phyloP scores from a whole-genome alignment of 2,113 vertebrate species.

The Chelonoidis abingdonii region DNA sequence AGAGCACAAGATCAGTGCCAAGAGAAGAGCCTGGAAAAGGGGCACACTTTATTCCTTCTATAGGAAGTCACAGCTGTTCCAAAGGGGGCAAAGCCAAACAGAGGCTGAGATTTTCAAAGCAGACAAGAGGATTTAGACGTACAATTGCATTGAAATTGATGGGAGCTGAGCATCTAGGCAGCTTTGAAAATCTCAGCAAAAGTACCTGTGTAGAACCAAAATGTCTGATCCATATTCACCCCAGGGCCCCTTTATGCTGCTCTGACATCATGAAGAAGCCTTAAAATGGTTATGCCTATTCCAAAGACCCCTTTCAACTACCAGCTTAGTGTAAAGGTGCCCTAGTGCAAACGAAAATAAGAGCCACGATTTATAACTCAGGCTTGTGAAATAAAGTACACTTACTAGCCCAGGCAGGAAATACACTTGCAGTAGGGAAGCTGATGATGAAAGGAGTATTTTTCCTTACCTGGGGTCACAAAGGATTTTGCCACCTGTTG shows the following conservation, averaged over 20 bases:
- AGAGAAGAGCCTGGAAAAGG: not conserved
- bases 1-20: not conserved
- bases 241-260: not conserved
- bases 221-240: not conserved
- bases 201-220: not conserved
- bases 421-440: not conserved
- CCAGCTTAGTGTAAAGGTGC: not conserved
- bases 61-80: too few relatives aligned
- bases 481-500: not conserved
- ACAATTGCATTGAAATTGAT: not conserved
- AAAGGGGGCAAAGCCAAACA: not conserved
- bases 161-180: not conserved
- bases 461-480: not conserved
- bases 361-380: not conserved
- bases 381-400: not conserved
- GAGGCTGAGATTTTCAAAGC: not conserved
- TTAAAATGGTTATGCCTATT: not conserved
- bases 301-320: not conserved
- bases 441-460: not conserved
- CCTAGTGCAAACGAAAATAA: not conserved
- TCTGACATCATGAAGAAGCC: not conserved
- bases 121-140: too few relatives aligned
- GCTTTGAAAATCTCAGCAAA: fast-evolving
- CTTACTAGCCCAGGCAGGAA: not conserved
- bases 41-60: not conserved